Conservation (phyloP, 2,113 vertebrate species). For the Charadrius vociferus region DNA sequence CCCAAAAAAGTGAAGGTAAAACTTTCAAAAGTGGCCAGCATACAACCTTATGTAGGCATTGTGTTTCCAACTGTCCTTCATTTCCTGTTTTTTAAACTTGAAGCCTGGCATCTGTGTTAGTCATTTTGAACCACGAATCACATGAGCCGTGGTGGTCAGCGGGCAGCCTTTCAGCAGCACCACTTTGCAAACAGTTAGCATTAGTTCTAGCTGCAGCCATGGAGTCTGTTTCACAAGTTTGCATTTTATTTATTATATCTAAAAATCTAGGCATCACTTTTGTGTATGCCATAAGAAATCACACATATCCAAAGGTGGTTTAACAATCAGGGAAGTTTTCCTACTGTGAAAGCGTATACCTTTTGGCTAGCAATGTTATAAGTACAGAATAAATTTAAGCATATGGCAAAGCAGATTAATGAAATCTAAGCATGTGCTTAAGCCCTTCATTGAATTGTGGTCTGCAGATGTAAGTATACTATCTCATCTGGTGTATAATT, state of each 20-base stretch:
- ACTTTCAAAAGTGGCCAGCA: neutral
- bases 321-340: neutral
- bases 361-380: neutral
- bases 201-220: neutral
- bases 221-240: neutral
- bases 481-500: neutral
- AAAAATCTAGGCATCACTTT: neutral
- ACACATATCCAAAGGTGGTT: neutral
- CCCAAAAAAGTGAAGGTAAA: neutral
- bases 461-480: neutral
- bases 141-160: accelerated
- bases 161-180: neutral
- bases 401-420: neutral
- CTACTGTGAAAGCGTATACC: neutral
- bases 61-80: neutral
- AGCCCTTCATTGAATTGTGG: neutral
- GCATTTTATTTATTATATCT: neutral
- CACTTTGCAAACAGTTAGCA: accelerated
- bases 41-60: neutral
- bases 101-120: accelerated
- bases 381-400: neutral
- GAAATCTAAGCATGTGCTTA: neutral
- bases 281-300: neutral
- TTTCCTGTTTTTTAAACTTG: neutral
- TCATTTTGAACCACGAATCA: neutral